phyloP scores from a whole-genome alignment of 2,113 vertebrate species.

The Ageneiosus marmoratus region DNA sequence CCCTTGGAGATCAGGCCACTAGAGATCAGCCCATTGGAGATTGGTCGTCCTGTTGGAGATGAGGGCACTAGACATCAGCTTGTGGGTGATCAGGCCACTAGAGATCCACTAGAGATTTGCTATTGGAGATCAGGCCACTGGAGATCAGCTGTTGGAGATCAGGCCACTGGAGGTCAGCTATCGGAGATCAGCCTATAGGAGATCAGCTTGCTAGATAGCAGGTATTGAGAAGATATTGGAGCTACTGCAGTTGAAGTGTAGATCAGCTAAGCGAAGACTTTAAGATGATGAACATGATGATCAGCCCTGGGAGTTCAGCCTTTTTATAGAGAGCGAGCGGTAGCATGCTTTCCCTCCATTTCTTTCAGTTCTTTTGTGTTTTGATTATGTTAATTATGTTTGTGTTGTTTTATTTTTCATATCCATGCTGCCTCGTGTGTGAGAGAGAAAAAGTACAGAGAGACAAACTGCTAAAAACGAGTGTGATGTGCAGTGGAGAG shows the following conservation, averaged over 20 bases:
- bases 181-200: neutral
- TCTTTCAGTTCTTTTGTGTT: constrained; percentile 9
- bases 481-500: neutral
- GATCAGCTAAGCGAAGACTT: too few species aligned
- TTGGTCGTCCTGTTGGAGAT: neutral
- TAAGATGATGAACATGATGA: neutral
- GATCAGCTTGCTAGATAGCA: too few species aligned
- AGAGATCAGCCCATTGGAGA: neutral
- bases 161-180: neutral
- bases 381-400: constrained; percentile 1
- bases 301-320: neutral
- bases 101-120: neutral
- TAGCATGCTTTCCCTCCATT: neutral
- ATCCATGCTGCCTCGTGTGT: constrained; percentile 2
- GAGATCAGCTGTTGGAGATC: neutral
- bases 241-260: too few species aligned
- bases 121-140: neutral
- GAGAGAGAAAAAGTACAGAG: neutral
- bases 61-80: neutral
- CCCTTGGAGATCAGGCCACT: neutral
- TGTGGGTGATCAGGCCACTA: neutral
- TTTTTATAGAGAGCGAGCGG: constrained; percentile 12
- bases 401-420: constrained; percentile 45
- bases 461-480: neutral
- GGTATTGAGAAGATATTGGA: too few species aligned